Conservation (phyloP, 2,797 vertebrate species). For the Loriculus beryllinus region DNA sequence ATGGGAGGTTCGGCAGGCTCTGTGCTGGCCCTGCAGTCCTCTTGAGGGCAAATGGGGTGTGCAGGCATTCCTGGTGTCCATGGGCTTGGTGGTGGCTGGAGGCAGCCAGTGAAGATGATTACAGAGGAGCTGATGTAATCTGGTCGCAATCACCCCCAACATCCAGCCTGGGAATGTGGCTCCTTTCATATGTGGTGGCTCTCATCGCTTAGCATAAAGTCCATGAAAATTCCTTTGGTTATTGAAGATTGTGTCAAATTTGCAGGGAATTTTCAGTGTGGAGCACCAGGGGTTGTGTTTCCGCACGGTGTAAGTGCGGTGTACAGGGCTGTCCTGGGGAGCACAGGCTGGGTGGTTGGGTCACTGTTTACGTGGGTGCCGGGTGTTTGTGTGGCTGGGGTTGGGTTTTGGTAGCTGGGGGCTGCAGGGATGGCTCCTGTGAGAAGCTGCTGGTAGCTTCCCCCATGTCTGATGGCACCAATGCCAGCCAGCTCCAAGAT, state of each 20-base stretch:
- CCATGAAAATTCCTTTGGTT: not conserved
- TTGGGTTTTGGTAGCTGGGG: not conserved
- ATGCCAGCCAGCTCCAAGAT: not conserved
- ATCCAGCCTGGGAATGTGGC: not conserved
- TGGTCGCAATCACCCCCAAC: not conserved
- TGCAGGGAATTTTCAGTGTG: not conserved
- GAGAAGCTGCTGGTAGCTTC: not conserved
- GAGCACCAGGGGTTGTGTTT: not conserved
- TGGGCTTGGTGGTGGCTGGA: not conserved
- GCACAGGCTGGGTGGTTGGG: not conserved
- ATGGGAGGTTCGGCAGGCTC: fast-evolving
- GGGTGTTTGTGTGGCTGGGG: not conserved
- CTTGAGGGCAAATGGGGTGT: fast-evolving
- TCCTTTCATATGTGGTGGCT: not conserved
- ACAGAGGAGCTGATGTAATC: not conserved
- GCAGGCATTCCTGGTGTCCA: fast-evolving
- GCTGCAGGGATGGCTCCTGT: not conserved
- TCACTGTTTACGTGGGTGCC: not conserved
- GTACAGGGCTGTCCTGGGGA: not conserved
- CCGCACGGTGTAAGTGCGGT: not conserved
- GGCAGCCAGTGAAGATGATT: not conserved
- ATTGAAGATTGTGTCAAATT: not conserved
- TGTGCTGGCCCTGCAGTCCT: not conserved
- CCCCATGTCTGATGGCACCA: not conserved
- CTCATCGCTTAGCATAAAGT: not conserved